Evolutionary conservation across 2,797 vertebrate genomes (phyloP).

Genomic region (Harpagifer antarcticus): DNA sequence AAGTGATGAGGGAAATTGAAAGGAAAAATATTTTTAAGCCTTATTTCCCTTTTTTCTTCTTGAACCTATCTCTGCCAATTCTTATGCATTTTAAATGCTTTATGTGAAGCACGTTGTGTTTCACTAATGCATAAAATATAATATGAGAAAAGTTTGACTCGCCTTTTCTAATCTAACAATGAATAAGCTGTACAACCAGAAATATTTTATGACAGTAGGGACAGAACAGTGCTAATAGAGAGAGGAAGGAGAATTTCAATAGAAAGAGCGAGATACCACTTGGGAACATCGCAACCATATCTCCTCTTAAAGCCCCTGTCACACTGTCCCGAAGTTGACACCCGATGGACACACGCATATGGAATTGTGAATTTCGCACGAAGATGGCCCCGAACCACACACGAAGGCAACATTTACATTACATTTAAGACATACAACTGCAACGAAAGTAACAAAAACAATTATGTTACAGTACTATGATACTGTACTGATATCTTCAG

Average conservation of each 20-base stretch:
- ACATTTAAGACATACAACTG: no score
- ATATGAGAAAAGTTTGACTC: conserved; percentile 33
- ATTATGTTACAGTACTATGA: no score
- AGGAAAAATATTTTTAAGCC: conserved; percentile 26
- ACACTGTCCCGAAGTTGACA: no score
- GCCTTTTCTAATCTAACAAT: conserved; percentile 9
- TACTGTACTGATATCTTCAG: no score
- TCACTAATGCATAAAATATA: conserved; percentile 50
- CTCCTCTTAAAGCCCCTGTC: conserved; percentile 27
- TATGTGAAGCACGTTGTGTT: conserved; percentile 29
- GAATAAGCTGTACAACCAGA: conserved; percentile 35
- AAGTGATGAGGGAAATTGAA: conserved; percentile 24
- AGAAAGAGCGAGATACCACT: conserved; percentile 20
- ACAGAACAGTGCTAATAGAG: conserved; percentile 38
- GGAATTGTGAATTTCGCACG: no score
- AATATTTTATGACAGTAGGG: conserved; percentile 40
- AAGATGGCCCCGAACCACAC: no score
- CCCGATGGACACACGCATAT: no score
- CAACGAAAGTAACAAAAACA: no score
- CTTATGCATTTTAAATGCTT: conserved; percentile 46
- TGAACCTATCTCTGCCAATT: conserved; percentile 25
- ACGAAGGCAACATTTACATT: no score
- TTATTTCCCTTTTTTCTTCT: conserved; percentile 1
- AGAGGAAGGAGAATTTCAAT: conserved; percentile 44
- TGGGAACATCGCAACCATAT: conserved; percentile 44